A percentile compares a stretch with the other conserved stretches of the same genome.
phyloP scores from a whole-genome alignment of 2,888 invertebrate species.

The Lycophotia porphyrea region DNA sequence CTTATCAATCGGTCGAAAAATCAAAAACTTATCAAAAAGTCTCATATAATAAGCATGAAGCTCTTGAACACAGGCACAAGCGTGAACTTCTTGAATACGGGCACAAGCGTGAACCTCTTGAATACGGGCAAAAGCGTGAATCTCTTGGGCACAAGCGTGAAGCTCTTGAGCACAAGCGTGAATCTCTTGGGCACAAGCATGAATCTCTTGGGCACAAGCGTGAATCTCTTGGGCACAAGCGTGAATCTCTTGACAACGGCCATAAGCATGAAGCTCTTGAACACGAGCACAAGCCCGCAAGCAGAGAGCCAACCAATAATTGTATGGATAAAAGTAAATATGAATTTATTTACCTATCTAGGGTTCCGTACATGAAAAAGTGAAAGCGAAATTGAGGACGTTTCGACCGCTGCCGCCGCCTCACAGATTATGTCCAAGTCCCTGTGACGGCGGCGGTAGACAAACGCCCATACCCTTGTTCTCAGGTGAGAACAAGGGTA shows the following conservation, averaged over 20 bases:
- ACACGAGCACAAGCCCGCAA: background rate
- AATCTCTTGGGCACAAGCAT: too few species aligned
- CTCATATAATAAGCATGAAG: background rate
- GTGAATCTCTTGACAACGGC: too few species aligned
- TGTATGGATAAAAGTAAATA: background rate
- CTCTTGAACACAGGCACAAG: background rate
- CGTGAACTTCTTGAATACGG: background rate
- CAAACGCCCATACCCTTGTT: background rate
- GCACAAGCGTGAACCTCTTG: background rate
- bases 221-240: too few species aligned
- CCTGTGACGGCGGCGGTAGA: background rate
- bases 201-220: too few species aligned
- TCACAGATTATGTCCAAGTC: background rate
- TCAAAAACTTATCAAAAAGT: background rate
- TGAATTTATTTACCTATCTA: background rate
- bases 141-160: too few species aligned
- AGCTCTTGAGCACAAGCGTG: too few species aligned
- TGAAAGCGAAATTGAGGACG: background rate
- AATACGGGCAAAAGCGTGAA: background rate
- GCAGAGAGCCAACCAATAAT: background rate
- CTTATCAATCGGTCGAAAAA: background rate
- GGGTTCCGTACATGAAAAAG: background rate
- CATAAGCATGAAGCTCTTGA: background rate
- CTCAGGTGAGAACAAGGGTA: background rate
- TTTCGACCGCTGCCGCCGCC: background rate